Evolutionary conservation across 2,113 vertebrate genomes (phyloP).

Genomic region (Sylvietta virens): DNA sequence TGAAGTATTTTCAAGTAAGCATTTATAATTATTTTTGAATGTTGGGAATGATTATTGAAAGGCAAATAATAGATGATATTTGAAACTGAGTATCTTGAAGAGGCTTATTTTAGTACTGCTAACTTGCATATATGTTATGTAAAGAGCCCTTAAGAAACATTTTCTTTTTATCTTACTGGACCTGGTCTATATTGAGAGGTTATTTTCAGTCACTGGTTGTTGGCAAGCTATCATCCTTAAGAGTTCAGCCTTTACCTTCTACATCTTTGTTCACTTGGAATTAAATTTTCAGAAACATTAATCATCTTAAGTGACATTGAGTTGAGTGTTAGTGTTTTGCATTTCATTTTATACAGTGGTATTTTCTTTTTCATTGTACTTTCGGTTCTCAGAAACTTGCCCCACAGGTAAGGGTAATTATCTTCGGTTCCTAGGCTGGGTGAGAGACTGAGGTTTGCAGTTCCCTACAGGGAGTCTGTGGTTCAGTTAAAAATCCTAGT

Average conservation of each 20-base stretch:
- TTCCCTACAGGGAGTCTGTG: background rate
- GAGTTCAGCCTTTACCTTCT: background rate
- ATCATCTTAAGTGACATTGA: background rate
- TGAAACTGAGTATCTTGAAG: background rate
- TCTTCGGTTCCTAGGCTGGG: background rate
- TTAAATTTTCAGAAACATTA: background rate
- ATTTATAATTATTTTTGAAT: background rate
- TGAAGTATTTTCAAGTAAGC: background rate
- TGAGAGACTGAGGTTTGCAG: background rate
- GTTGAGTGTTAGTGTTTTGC: background rate
- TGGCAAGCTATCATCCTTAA: background rate
- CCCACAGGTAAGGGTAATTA: slow-evolving; percentile 21
- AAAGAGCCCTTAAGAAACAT: background rate
- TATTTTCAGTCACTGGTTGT: background rate
- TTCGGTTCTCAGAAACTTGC: background rate
- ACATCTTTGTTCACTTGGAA: background rate
- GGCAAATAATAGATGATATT: background rate
- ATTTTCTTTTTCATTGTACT: background rate
- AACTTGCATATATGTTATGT: background rate
- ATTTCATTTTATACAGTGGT: background rate
- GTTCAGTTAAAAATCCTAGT: background rate
- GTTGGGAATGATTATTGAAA: background rate
- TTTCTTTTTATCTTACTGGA: background rate
- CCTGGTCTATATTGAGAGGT: background rate
- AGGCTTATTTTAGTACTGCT: background rate